Percentiles rank a stretch among this genome's conserved stretches.
Evolutionary conservation across 2,113 vertebrate species (phyloP).

Genomic region (Indri indri): DNA sequence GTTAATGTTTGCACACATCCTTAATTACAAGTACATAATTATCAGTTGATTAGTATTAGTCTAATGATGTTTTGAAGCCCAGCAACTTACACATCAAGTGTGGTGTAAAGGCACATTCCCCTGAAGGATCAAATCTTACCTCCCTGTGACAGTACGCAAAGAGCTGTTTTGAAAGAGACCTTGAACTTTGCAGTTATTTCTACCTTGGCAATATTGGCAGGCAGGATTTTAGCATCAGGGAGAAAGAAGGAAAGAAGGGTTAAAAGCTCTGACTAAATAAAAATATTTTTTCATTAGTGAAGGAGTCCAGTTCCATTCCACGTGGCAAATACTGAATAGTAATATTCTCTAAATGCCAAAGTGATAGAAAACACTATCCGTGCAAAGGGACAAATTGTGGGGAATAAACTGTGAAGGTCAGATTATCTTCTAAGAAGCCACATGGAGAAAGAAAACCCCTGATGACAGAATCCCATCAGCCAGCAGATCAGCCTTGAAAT

Average conservation of each 20-base stretch:
- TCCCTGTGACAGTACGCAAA: neutral
- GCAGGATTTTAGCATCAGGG: neutral
- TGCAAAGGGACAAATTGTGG: conserved; percentile 42
- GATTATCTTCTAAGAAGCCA: conserved; percentile 58
- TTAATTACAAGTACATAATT: neutral
- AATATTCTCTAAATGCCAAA: neutral
- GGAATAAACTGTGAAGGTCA: conserved; percentile 53
- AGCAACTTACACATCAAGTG: neutral
- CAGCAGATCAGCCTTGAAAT: conserved; percentile 57
- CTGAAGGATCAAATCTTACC: neutral
- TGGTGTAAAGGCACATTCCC: neutral
- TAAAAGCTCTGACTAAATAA: conserved; percentile 12
- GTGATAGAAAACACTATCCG: neutral
- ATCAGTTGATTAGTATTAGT: neutral
- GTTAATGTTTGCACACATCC: neutral
- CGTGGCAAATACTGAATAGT: neutral
- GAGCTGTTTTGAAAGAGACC: neutral
- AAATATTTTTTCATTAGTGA: neutral
- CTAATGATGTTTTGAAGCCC: neutral
- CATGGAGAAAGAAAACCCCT: conserved; percentile 46
- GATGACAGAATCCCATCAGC: conserved; percentile 53
- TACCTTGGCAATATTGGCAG: neutral
- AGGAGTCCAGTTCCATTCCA: neutral
- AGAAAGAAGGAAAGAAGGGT: neutral
- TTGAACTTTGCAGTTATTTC: neutral